phyloP scores from a whole-genome alignment of 1,140 invertebrate genomes.

The Coptotermes formosanus region DNA sequence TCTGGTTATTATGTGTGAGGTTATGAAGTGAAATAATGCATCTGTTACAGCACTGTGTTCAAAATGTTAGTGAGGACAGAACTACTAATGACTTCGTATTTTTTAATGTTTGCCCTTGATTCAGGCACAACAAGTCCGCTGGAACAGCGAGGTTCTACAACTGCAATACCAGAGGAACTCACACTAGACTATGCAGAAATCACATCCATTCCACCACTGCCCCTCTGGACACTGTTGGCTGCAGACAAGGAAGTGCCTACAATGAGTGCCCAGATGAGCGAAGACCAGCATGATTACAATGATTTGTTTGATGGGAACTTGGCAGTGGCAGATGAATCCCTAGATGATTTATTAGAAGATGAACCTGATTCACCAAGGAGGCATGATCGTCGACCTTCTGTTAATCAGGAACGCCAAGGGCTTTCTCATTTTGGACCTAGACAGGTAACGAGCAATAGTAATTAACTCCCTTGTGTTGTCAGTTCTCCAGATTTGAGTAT shows the following conservation, averaged over 20 bases:
- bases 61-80: too few species aligned
- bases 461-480: neutral
- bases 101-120: neutral
- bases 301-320: slow-evolving; percentile 80
- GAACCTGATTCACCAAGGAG: slow-evolving; percentile 56
- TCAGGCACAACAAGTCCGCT: slow-evolving; percentile 54
- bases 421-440: slow-evolving; percentile 80
- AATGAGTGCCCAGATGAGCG: slow-evolving; percentile 41
- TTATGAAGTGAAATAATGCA: too few species aligned
- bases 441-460: slow-evolving; percentile 54
- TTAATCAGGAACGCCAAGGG: slow-evolving; percentile 65
- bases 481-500: too few species aligned
- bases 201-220: slow-evolving; percentile 92
- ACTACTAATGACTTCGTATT: neutral
- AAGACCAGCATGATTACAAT: slow-evolving; percentile 71
- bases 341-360: slow-evolving; percentile 76
- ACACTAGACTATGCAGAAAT: slow-evolving; percentile 95
- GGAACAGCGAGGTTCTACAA: slow-evolving; percentile 59
- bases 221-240: slow-evolving; percentile 90
- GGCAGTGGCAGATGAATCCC: slow-evolving; percentile 67
- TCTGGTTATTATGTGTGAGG: too few species aligned
- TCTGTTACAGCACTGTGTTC: too few species aligned
- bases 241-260: slow-evolving; percentile 80
- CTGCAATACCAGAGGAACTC: slow-evolving; percentile 77
- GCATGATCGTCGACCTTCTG: slow-evolving; percentile 60